phyloP scores from a whole-genome alignment of 2,113 vertebrate species.

The Gnathonemus longibarbis region DNA sequence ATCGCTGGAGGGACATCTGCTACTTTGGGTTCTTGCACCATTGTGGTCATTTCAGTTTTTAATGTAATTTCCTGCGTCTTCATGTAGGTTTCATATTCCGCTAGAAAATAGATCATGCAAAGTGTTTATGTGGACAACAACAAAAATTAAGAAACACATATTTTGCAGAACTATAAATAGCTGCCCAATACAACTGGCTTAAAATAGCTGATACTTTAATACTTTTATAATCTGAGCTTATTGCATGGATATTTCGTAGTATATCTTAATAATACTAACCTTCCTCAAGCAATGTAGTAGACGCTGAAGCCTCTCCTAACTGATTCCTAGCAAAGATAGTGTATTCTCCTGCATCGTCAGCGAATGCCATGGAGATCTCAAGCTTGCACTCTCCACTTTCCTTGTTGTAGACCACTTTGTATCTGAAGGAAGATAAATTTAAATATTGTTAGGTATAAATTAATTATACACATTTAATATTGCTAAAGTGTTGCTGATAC shows the following conservation, averaged over 20 bases:
- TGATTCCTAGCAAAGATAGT: constrained; percentile 75
- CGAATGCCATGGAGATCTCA: constrained; percentile 97
- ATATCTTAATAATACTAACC: constrained; percentile 53
- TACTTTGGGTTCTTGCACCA: constrained; percentile 73
- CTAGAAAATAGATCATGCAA: constrained; percentile 52
- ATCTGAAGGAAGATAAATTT: constrained; percentile 51
- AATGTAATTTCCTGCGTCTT: constrained; percentile 77
- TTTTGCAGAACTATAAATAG: not conserved
- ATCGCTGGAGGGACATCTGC: constrained; percentile 68
- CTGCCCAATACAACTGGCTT: not conserved
- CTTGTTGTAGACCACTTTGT: constrained; percentile 81
- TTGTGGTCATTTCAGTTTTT: constrained; percentile 74
- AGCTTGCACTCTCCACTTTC: constrained; percentile 82
- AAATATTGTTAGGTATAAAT: constrained; percentile 30
- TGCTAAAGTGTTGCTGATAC: not conserved
- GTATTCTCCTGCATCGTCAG: constrained; percentile 91
- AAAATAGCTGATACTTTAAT: not conserved
- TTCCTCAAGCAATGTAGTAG: constrained; percentile 81
- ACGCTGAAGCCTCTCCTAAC: constrained; percentile 76
- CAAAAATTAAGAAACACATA: not conserved
- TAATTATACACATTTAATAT: not conserved
- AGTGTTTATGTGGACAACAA: not conserved
- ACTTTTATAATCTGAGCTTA: not conserved
- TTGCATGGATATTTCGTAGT: not conserved
- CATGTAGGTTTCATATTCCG: constrained; percentile 79